These are phyloP conservation scores for Epinephelus cyanopodus DNA, from an alignment of 2,113 vertebrate genomes.

Conservation along the genomic window DNA sequence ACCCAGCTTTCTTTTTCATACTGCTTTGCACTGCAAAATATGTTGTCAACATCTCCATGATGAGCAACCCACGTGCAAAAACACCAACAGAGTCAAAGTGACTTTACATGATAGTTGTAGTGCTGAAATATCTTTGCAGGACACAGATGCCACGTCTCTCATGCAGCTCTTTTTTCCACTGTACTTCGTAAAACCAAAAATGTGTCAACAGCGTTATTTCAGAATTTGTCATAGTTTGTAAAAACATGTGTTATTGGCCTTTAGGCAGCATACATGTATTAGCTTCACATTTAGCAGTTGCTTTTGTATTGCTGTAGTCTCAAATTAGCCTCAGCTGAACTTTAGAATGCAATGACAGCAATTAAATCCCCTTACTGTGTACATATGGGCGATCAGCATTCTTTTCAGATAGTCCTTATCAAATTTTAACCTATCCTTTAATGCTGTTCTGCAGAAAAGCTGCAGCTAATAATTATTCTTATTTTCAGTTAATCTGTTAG, in stretches of 20 bases:
- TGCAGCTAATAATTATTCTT: no score
- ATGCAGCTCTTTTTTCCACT: neutral
- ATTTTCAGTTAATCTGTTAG: no score
- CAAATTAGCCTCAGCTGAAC: neutral
- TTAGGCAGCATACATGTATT: neutral
- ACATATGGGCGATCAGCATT: neutral
- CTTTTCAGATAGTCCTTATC: neutral
- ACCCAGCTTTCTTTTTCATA: neutral
- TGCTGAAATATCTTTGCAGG: no score
- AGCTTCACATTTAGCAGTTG: neutral
- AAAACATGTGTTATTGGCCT: no score
- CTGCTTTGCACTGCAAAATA: neutral
- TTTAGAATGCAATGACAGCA: neutral
- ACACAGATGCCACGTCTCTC: neutral
- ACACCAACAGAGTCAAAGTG: neutral
- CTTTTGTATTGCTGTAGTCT: neutral
- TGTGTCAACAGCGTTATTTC: neutral
- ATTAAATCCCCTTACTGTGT: neutral
- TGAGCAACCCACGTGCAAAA: neutral
- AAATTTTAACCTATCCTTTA: neutral
- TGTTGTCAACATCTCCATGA: neutral
- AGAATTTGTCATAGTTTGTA: no score
- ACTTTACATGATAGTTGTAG: neutral
- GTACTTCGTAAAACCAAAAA: neutral
- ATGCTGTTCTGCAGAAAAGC: no score